Conservation (phyloP, 2,888 invertebrate genomes). For the Drosophila atripex region DNA sequence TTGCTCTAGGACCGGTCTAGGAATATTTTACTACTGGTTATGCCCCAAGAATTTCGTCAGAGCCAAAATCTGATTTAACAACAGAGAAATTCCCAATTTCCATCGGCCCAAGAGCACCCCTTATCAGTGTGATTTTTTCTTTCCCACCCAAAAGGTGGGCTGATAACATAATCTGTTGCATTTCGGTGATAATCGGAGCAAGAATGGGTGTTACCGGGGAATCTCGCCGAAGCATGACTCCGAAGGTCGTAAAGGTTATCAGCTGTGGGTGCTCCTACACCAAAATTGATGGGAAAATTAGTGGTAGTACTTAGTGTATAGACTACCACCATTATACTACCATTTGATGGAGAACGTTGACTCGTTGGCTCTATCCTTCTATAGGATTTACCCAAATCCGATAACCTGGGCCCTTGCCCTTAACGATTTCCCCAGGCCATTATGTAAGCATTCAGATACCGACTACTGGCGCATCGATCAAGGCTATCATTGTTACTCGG, state of each 20-base stretch:
- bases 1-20: background rate
- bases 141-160: slow-evolving; percentile 1
- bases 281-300: background rate
- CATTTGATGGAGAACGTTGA: too few species aligned
- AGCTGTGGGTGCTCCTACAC: background rate
- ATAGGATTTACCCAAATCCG: too few species aligned
- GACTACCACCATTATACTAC: too few species aligned
- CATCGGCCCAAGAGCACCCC: background rate
- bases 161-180: slow-evolving; percentile 16
- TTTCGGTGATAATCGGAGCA: slow-evolving; percentile 3
- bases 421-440: slow-evolving; percentile 40
- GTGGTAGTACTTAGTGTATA: background rate
- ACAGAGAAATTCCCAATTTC: slow-evolving; percentile 10
- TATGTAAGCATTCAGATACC: slow-evolving; percentile 13
- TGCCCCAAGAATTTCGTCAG: slow-evolving; percentile 18
- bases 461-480: slow-evolving; percentile 57
- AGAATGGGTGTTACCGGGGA: slow-evolving; percentile 13
- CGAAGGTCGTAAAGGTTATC: slow-evolving; percentile 6
- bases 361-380: background rate
- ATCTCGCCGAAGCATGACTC: background rate
- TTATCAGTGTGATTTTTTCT: slow-evolving; percentile 14
- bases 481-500: slow-evolving; percentile 49
- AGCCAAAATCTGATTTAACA: slow-evolving; percentile 23
- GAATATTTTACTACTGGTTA: slow-evolving; percentile 9
- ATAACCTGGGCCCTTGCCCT: slow-evolving; percentile 7